Evolutionary conservation across 2,888 invertebrate genomes (phyloP).

Genomic region (Chymomyza caudatula): DNA sequence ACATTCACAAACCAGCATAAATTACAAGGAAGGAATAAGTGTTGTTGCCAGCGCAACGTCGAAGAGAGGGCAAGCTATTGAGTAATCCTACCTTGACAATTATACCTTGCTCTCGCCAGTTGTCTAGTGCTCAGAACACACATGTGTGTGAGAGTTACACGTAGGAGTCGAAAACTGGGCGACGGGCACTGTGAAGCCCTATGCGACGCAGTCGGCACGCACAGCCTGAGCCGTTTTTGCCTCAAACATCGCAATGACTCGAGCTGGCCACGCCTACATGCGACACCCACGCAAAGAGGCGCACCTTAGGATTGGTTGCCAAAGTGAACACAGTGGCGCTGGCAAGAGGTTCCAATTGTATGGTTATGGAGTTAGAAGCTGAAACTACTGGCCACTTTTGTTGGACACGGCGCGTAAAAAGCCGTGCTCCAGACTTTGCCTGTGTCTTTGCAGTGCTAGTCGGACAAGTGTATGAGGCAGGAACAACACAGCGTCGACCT

Average conservation of each 20-base stretch:
- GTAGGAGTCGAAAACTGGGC: neutral
- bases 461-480: conserved; percentile 3
- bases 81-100: too few relatives aligned
- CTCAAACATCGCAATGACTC: neutral
- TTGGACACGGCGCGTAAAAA: conserved; percentile 69
- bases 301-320: conserved; percentile 39
- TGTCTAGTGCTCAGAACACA: neutral
- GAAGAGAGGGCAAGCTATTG: too few relatives aligned
- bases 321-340: neutral
- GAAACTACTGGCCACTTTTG: conserved; percentile 16
- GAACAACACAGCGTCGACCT: conserved; percentile 41
- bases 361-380: neutral
- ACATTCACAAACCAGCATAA: too few relatives aligned
- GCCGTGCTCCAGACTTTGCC: conserved; percentile 33
- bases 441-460: conserved; percentile 13
- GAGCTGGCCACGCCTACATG: conserved; percentile 63
- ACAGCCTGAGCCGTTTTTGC: neutral
- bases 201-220: conserved; percentile 29
- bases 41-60: too few relatives aligned
- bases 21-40: too few relatives aligned
- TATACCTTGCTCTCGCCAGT: neutral
- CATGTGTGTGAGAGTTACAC: neutral
- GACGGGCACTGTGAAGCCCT: conserved; percentile 25
- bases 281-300: conserved; percentile 51
- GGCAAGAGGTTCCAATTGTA: neutral